phyloP scores from a whole-genome alignment of 2,113 vertebrate species.

The Oxyruncus cristatus region DNA sequence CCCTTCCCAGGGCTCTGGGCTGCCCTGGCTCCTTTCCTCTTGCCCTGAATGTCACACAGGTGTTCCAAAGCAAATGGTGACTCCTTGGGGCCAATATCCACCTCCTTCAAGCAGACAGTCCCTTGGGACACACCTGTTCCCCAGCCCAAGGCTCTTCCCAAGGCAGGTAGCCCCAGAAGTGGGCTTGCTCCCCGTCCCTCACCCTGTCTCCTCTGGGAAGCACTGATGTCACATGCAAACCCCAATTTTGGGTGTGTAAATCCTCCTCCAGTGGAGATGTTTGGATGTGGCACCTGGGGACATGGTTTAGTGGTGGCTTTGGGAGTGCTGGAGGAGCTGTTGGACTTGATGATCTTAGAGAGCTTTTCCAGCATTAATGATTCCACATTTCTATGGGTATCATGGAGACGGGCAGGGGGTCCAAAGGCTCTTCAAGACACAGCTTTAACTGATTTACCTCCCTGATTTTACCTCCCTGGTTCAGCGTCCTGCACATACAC shows the following conservation, averaged over 20 bases:
- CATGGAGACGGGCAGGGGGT: not conserved
- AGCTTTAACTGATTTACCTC: not conserved
- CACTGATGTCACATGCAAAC: not conserved
- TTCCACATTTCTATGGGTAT: not conserved
- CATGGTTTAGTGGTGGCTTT: not conserved
- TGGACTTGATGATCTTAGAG: not conserved
- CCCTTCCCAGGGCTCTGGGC: not conserved
- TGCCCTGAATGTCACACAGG: not conserved
- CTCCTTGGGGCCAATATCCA: not conserved
- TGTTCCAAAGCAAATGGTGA: not conserved
- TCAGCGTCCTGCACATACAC: not conserved
- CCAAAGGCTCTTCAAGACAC: not conserved
- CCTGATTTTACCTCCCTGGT: not conserved
- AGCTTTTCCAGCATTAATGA: not conserved
- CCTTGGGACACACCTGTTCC: not conserved
- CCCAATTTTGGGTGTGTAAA: not conserved
- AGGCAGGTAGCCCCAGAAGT: not conserved
- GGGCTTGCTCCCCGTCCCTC: not conserved
- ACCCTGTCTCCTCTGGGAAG: not conserved
- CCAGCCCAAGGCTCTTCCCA: not conserved
- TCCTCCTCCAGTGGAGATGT: not conserved
- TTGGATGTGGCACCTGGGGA: not conserved
- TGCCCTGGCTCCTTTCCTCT: not conserved
- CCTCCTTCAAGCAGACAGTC: not conserved
- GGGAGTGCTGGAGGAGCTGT: not conserved